Base-by-base conservation (phyloP, 1,140 invertebrate species). In the Bombus vancouverensis region DNA sequence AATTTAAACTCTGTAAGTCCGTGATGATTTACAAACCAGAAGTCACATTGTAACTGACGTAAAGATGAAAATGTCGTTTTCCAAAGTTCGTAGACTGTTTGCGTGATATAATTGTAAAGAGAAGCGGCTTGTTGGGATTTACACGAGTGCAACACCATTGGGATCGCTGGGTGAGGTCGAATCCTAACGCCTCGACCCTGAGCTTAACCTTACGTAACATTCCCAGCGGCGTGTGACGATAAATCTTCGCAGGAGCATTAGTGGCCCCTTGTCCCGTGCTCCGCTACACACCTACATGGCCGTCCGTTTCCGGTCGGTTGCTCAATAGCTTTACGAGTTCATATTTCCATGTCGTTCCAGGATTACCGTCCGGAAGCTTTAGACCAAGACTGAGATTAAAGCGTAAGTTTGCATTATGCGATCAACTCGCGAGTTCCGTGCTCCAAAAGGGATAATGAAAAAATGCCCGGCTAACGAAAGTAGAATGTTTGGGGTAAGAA, bases 191-290 rank as follows among this genome's bases (percentile, higher is more conserved):
- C 53, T 74, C 86, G 88, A 89, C 88, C 86, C 80, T 81, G 81
- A 88, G 87, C 87, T 91, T 91, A 91, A 91, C 88, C 91, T 92
- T 90, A 91, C 87, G 86, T 90, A 90, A 90, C 88, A 86, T 72
- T 85, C 81, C 62, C 83, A 59, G 39, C 76, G 65, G 75, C 71
- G 70, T 53, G 37, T 37, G 68, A 81, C 90, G 82, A 92, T 92
- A 92, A 92, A 92, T 92, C 91, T 92, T 78, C 68, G 59, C 44
- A n/a, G 25, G 71, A 65, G 87, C 89, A 92, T 91, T 89, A 92
- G 88, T 70, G 82, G 71, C 75, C 88, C 89, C 85, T 81, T 81
- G 82, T 88, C 79, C 81, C 73, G 57, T 28, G 44, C 74, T 15
- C 34, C 13, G 74, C 32, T 70, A 68, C n/a, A 72, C 42, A 62